Evolutionary conservation across 2,797 vertebrate genomes (phyloP).

Genomic region (Psittacula echo): DNA sequence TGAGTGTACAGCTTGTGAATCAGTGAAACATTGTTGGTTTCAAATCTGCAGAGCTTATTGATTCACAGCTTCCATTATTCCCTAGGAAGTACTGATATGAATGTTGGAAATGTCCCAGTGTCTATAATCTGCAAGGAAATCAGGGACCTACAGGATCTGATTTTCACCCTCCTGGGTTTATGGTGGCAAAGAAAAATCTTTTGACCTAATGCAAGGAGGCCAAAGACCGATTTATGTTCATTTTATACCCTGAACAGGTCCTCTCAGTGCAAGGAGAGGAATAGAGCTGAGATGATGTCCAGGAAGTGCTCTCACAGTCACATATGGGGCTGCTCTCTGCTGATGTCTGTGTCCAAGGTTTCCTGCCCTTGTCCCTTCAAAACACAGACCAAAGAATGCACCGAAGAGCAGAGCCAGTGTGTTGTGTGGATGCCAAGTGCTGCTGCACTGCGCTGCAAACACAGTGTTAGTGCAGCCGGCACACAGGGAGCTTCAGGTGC

Average conservation of each 20-base stretch:
- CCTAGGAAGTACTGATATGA: not conserved
- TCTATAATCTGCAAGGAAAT: slow-evolving; percentile 23
- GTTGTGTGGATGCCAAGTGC: not conserved
- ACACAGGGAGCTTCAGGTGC: not conserved
- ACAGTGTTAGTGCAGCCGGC: not conserved
- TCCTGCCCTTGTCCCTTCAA: not conserved
- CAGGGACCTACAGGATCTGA: not conserved
- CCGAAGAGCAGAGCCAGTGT: not conserved
- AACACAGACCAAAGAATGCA: not conserved
- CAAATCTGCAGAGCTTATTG: slow-evolving; percentile 25
- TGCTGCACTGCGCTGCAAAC: not conserved
- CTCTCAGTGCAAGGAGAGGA: not conserved
- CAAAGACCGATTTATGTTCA: not conserved
- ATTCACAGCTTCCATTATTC: slow-evolving; percentile 30
- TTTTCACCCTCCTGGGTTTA: not conserved
- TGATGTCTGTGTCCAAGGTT: not conserved
- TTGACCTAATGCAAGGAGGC: not conserved
- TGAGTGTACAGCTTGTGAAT: slow-evolving; percentile 48
- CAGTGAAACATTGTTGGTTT: not conserved
- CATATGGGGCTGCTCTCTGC: not conserved
- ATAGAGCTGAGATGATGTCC: not conserved
- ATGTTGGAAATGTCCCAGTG: slow-evolving; percentile 17
- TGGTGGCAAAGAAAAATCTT: slow-evolving; percentile 1
- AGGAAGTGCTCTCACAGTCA: not conserved
- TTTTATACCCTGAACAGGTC: not conserved